phyloP scores from a whole-genome alignment of 2,113 vertebrate genomes.

The Hiodon alosoides region DNA sequence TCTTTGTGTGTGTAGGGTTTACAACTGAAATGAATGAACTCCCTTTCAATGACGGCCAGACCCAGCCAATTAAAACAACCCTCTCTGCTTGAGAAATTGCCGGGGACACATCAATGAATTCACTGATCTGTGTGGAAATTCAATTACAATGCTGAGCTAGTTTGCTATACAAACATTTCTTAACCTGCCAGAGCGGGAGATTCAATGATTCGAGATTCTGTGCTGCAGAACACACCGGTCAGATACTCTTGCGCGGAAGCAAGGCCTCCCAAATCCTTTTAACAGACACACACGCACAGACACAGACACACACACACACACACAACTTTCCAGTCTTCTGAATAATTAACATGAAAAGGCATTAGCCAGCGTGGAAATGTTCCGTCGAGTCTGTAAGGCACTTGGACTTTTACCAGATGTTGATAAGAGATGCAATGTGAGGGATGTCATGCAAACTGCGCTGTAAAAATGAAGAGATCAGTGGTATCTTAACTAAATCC shows the following conservation, averaged over 20 bases:
- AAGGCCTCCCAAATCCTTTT: not conserved
- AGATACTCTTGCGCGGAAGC: not conserved
- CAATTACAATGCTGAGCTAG: slow-evolving; percentile 23
- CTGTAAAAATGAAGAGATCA: slow-evolving; percentile 56
- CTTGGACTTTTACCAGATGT: slow-evolving; percentile 46
- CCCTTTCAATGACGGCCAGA: slow-evolving; percentile 13
- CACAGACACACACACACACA: not conserved
- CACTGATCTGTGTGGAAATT: slow-evolving; percentile 23
- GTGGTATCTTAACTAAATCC: slow-evolving; percentile 53
- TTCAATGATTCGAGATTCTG: not conserved
- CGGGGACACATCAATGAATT: slow-evolving; percentile 20
- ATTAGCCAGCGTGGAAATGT: slow-evolving; percentile 44
- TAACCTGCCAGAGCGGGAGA: not conserved
- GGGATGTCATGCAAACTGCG: slow-evolving; percentile 51
- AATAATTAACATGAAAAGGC: slow-evolving; percentile 23
- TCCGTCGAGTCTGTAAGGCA: slow-evolving; percentile 36
- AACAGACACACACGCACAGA: not conserved
- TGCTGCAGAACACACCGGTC: not conserved
- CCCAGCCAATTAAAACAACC: slow-evolving; percentile 13
- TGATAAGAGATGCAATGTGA: slow-evolving; percentile 49
- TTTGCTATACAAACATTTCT: slow-evolving; percentile 20
- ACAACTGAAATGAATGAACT: slow-evolving; percentile 8
- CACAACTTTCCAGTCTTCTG: not conserved
- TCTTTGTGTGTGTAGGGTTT: slow-evolving; percentile 2
- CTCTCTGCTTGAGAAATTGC: slow-evolving; percentile 23